Conservation (phyloP, 2,113 vertebrate species). For the Excalfactoria chinensis region DNA sequence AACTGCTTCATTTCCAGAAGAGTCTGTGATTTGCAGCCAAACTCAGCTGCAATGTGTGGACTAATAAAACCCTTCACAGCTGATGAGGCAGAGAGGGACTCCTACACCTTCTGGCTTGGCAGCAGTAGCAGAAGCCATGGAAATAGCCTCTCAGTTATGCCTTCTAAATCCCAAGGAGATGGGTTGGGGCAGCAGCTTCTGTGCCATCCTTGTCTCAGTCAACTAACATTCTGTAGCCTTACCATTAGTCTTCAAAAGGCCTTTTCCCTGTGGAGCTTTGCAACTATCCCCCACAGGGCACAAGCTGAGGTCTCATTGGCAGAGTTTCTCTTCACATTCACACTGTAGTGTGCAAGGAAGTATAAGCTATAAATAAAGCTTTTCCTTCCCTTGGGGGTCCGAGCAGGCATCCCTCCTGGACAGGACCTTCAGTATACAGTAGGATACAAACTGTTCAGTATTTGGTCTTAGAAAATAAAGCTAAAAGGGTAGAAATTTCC, state of each 20-base stretch:
- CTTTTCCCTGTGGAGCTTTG: neutral
- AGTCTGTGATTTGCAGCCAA: neutral
- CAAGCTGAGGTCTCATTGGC: neutral
- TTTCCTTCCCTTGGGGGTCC: neutral
- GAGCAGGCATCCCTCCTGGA: neutral
- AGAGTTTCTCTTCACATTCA: neutral
- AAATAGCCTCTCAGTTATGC: neutral
- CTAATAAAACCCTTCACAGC: conserved; percentile 3
- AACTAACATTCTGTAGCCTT: neutral
- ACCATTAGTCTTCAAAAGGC: neutral
- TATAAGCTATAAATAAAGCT: neutral
- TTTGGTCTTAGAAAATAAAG: neutral
- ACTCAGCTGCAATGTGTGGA: fast-evolving
- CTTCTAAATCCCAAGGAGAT: neutral
- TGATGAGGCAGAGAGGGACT: neutral
- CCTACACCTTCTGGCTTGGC: neutral
- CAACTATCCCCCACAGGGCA: neutral
- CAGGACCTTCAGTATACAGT: neutral
- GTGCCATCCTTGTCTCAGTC: neutral
- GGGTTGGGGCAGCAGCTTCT: neutral
- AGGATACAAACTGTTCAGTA: neutral
- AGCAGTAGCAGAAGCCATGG: neutral
- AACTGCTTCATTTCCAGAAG: neutral
- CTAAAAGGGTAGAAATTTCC: neutral
- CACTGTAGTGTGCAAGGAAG: neutral